These are phyloP conservation scores for Axinella damicornis DNA, from an alignment of 37 sponge, comb jelly and placozoan species.

Conservation along the genomic window DNA sequence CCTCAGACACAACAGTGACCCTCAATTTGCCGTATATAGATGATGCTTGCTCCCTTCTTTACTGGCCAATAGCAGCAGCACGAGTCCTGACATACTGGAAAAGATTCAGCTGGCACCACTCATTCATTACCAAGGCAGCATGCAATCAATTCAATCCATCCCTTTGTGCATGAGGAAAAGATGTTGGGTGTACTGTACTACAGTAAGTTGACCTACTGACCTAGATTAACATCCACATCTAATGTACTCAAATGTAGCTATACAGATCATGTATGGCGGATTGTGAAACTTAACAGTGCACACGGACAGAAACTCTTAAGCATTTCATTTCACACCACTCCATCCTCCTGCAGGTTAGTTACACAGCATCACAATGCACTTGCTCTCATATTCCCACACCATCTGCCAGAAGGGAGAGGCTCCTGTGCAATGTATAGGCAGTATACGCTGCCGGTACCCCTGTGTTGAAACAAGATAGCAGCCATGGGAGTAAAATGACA, in stretches of 20 bases:
- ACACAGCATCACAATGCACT: constrained; percentile 51
- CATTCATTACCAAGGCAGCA: too few species aligned
- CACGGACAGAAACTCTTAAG: too few species aligned
- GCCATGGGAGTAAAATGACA: not conserved
- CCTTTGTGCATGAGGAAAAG: too few species aligned
- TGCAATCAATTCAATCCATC: too few species aligned
- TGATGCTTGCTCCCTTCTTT: constrained; percentile 2
- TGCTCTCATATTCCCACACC: constrained; percentile 60
- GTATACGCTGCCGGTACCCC: constrained; percentile 43
- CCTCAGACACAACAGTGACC: constrained; percentile 30
- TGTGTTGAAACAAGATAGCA: too few species aligned
- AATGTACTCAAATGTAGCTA: too few species aligned
- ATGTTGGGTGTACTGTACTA: too few species aligned
- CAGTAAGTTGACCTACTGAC: too few species aligned
- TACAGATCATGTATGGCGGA: not conserved
- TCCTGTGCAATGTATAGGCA: constrained; percentile 78
- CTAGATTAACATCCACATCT: not conserved
- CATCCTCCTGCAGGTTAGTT: constrained; percentile 31
- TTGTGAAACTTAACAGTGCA: not conserved
- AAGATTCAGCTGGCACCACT: too few species aligned
- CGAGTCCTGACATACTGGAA: too few species aligned
- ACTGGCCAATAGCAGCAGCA: constrained; percentile 62
- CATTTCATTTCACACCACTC: constrained; percentile 13
- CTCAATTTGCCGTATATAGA: constrained; percentile 39
- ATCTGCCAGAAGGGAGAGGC: constrained; percentile 69